A percentile compares a stretch with the other conserved stretches of the same genome.
Evolutionary conservation across 2,888 invertebrate genomes (phyloP).

Genomic region (Himalopsyche tibetana): DNA sequence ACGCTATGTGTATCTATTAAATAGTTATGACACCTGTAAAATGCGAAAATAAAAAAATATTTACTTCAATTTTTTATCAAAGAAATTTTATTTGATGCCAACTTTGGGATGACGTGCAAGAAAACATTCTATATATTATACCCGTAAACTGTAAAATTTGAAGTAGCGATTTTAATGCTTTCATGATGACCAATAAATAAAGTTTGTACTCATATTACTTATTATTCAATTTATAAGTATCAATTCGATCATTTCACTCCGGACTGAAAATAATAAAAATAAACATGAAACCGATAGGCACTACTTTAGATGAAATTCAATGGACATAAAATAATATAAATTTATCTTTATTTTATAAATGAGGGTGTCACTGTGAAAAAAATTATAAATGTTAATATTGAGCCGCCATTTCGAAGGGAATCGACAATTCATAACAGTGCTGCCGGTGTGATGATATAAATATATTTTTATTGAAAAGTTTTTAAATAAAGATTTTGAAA

Average conservation of each 20-base stretch:
- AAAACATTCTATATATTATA: background rate
- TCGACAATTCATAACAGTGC: conserved; percentile 1
- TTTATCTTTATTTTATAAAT: no score
- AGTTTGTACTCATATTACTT: conserved; percentile 23
- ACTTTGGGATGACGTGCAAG: conserved; percentile 1
- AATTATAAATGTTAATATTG: background rate
- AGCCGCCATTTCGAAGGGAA: background rate
- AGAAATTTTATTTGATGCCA: background rate
- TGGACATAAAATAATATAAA: no score
- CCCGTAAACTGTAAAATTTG: background rate
- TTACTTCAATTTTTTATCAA: conserved; percentile 14
- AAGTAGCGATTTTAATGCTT: background rate
- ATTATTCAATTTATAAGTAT: background rate
- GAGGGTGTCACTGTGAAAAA: no score
- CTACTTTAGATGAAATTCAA: no score
- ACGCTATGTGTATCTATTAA: background rate
- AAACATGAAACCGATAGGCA: background rate
- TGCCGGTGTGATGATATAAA: conserved; percentile 31
- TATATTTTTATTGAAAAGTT: conserved; percentile 38
- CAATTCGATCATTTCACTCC: background rate
- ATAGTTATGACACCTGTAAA: background rate
- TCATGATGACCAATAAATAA: conserved; percentile 37
- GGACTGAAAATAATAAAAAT: conserved; percentile 24
- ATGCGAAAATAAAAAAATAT: background rate
- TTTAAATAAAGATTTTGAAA: conserved; percentile 24